Conservation (phyloP, 2,888 invertebrate genomes). For the Pseudococcus viburni region DNA sequence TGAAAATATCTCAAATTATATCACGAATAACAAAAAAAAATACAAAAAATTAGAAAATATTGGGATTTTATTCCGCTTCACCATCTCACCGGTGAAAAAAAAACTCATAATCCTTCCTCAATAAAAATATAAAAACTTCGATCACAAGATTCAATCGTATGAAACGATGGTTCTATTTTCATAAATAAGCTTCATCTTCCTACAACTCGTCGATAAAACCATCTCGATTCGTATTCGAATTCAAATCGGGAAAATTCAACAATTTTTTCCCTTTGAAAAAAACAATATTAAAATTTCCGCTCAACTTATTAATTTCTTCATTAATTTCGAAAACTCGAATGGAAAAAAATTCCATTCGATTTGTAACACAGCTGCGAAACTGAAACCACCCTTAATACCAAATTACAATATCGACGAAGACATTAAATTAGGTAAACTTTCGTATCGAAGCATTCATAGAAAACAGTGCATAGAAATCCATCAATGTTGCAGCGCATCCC, state of each 20-base stretch:
- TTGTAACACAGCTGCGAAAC: not conserved
- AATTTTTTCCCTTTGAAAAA: not conserved
- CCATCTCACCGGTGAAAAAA: no score
- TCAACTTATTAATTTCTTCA: slow-evolving; percentile 21
- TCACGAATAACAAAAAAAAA: no score
- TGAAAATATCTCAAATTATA: no score
- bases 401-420: not conserved
- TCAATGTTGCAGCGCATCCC: slow-evolving; percentile 11
- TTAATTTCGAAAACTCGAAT: not conserved
- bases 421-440: not conserved
- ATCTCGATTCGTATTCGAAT: not conserved
- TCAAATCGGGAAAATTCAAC: not conserved
- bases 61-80: no score
- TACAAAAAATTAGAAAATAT: no score
- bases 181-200: no score
- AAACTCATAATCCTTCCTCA: no score
- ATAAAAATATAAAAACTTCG: no score
- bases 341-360: not conserved
- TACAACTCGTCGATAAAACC: not conserved
- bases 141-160: no score
- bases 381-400: not conserved
- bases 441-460: not conserved
- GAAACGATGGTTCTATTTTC: no score
- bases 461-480: not conserved
- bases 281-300: slow-evolving; percentile 6